phyloP scores from a whole-genome alignment of 1,140 invertebrate species.

The Pogonomyrmex californicus region DNA sequence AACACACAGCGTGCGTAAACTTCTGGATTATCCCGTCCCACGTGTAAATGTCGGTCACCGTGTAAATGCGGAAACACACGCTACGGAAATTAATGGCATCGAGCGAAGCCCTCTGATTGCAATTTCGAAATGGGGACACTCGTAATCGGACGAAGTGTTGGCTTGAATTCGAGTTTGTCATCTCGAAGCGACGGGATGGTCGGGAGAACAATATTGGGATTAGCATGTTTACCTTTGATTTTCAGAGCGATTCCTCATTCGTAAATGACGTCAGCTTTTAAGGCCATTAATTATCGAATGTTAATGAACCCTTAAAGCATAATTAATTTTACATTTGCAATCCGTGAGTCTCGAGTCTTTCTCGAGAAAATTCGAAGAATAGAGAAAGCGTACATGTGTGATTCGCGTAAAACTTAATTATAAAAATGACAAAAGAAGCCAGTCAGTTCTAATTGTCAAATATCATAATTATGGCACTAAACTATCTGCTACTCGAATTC shows the following conservation, averaged over 20 bases:
- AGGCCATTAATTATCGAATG: not conserved
- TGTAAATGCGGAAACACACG: not conserved
- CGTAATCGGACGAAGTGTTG: not conserved
- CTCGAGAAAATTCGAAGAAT: not conserved
- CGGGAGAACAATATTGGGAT: not conserved
- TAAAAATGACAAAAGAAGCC: not conserved
- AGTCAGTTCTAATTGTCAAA: not conserved
- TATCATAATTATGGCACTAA: not conserved
- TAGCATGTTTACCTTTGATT: not conserved
- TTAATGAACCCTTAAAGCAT: not conserved
- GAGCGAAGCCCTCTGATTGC: slow-evolving; percentile 38
- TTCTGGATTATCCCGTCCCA: slow-evolving; percentile 11
- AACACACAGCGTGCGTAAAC: not conserved
- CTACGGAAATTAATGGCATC: slow-evolving; percentile 38
- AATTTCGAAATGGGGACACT: slow-evolving; percentile 49
- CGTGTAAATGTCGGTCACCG: not conserved
- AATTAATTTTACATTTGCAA: not conserved
- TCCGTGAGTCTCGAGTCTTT: not conserved
- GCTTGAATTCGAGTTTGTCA: slow-evolving; percentile 1
- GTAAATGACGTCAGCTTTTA: not conserved
- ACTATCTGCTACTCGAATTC: not conserved
- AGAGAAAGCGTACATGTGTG: too few species aligned
- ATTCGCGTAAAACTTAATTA: not conserved
- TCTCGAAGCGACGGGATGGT: not conserved
- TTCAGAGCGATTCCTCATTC: not conserved